Conservation (phyloP, 1,140 invertebrate genomes). For the Metaphire vulgaris region DNA sequence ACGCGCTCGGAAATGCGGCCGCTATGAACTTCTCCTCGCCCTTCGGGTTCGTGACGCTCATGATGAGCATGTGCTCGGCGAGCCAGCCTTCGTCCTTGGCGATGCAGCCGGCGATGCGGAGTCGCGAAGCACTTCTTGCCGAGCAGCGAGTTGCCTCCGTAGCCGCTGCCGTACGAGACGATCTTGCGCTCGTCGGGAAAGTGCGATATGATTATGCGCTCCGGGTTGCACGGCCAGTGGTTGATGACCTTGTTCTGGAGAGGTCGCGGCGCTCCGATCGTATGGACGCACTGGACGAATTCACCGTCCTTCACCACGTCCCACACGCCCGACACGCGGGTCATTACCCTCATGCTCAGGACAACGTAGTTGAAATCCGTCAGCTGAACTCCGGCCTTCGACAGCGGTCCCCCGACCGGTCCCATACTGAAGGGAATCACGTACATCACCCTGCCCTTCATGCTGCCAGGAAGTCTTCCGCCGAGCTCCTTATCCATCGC, state of each 20-base stretch:
- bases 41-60: conserved; percentile 72
- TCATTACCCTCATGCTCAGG: conserved; percentile 96
- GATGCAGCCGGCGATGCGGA: conserved; percentile 91
- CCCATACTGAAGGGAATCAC: conserved; percentile 99
- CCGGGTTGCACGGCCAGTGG: conserved; percentile 93
- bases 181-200: conserved; percentile 72
- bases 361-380: conserved; percentile 98
- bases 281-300: conserved; percentile 75
- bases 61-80: conserved; percentile 94
- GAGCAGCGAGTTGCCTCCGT: conserved; percentile 93
- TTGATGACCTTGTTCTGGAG: conserved; percentile 36
- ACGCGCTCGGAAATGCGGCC: conserved; percentile 95
- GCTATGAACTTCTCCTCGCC: conserved; percentile 87
- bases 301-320: conserved; percentile 47
- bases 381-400: conserved; percentile 93
- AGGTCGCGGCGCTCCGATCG: conserved; percentile 66
- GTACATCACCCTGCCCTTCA: conserved; percentile 95
- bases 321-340: conserved; percentile 75
- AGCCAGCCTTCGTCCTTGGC: conserved; percentile 93
- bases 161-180: conserved; percentile 88
- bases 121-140: conserved; percentile 99
- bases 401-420: conserved; percentile 83
- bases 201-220: conserved; percentile 56
- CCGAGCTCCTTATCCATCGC: background rate
- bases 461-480: conserved; percentile 85